Base-by-base conservation (phyloP, 2,888 invertebrate species). In the Eucera pruinosa region DNA sequence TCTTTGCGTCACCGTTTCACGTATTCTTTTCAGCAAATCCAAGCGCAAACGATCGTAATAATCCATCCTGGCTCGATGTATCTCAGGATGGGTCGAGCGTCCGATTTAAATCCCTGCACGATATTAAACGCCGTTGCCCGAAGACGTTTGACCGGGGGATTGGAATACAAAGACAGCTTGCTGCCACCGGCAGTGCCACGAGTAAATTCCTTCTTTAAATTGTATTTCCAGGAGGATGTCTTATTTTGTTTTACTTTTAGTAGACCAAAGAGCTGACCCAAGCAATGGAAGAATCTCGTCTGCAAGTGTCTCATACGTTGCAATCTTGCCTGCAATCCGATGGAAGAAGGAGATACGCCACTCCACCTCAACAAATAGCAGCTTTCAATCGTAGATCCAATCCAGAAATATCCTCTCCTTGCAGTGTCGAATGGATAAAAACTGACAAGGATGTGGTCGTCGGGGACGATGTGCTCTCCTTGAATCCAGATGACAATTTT, bases 1-100 rank as follows among this genome's bases (percentile, higher is more conserved):
- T n/a, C n/a, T n/a, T n/a, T n/a, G n/a, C n/a, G n/a, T n/a, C n/a
- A n/a, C n/a, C n/a, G n/a, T n/a, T n/a, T n/a, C n/a, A n/a, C n/a
- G n/a, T n/a, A n/a, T n/a, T n/a, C n/a, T n/a, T 94, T 94, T 79
- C 92, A 95, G 93, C 95, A 95, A 91, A 95, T 96, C 80, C 96
- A 96, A 86, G 95, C 97, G 0, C 96, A 96, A 87, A 95, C 96
- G 75, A 96, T 97, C 48, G 96, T 99, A 73, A 96, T 98, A n/a
- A 97, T 98, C 68, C 98, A 98, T 90, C 98, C 98, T 23, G 98
- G 98, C 7, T 98, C 98, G 0, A 94, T 96, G 57, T 96, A 97
- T 91, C 94, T 98, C 27, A 94, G 98, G 78, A 96, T 98, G 89
- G 98, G 98, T 0, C 93, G 97, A 86, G 98, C 98, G 1, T 97